Conservation (phyloP, 1,140 invertebrate genomes). For the Tetraneura akinire region DNA sequence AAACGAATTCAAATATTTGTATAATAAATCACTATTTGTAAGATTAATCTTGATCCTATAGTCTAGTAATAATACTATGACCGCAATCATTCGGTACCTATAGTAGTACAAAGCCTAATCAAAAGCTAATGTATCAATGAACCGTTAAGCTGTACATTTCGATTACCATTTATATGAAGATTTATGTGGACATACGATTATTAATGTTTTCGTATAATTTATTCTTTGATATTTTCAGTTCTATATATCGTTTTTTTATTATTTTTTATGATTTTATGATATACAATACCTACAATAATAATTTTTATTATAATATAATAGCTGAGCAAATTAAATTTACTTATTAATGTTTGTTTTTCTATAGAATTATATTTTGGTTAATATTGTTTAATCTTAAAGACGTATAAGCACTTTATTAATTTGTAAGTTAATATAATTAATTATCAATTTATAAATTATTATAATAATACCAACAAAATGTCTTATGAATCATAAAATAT, state of each 20-base stretch:
- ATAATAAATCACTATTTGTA: neutral
- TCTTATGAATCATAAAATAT: no score
- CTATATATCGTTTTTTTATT: neutral
- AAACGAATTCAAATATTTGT: neutral
- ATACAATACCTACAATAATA: no score
- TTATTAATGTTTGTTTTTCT: no score
- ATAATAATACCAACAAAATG: no score
- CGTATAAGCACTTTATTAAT: no score
- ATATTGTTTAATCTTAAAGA: no score
- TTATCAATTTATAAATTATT: no score
- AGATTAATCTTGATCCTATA: neutral
- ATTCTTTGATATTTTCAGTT: no score
- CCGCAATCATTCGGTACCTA: neutral
- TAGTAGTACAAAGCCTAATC: neutral
- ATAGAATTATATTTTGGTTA: no score
- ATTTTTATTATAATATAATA: no score
- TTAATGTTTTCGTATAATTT: neutral
- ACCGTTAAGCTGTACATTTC: neutral
- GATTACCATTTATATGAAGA: neutral
- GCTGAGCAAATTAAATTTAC: no score
- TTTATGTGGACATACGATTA: neutral
- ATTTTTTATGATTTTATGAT: neutral
- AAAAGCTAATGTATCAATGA: neutral
- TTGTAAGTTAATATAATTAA: no score
- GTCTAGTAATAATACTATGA: conserved; percentile 6